phyloP scores from a whole-genome alignment of 2,113 vertebrate species.

The Herpailurus yagouaroundi region DNA sequence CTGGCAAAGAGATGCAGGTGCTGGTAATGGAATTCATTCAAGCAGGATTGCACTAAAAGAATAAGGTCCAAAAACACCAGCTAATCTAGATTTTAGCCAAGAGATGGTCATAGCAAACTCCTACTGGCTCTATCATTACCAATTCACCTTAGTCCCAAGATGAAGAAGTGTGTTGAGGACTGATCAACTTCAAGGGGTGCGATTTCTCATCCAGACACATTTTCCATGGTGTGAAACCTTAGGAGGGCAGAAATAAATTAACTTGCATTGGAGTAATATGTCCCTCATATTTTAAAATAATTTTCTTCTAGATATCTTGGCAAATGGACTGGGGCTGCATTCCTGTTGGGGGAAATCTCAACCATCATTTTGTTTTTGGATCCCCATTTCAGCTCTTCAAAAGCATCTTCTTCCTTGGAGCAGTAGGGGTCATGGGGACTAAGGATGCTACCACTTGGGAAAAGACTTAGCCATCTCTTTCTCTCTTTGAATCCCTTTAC shows the following conservation, averaged over 20 bases:
- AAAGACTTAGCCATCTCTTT: conserved; percentile 12
- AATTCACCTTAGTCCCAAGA: neutral
- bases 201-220: neutral
- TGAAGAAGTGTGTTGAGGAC: neutral
- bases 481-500: neutral
- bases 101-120: neutral
- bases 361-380: conserved; percentile 2
- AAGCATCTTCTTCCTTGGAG: conserved; percentile 33
- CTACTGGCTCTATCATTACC: neutral
- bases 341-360: conserved; percentile 2
- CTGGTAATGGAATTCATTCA: neutral
- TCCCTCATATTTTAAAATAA: neutral
- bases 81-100: conserved; percentile 3
- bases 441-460: neutral
- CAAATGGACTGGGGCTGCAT: neutral
- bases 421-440: neutral
- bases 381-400: neutral
- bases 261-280: neutral
- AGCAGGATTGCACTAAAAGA: neutral
- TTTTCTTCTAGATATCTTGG: neutral
- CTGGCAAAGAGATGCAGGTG: neutral
- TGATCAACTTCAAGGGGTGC: neutral
- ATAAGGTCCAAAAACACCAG: neutral
- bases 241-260: conserved; percentile 21
- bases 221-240: neutral